A percentile compares a stretch with the other conserved stretches of the same genome.
Conservation (phyloP, 92 coral and sea anemone genomes). For the Palythoa grandis region DNA sequence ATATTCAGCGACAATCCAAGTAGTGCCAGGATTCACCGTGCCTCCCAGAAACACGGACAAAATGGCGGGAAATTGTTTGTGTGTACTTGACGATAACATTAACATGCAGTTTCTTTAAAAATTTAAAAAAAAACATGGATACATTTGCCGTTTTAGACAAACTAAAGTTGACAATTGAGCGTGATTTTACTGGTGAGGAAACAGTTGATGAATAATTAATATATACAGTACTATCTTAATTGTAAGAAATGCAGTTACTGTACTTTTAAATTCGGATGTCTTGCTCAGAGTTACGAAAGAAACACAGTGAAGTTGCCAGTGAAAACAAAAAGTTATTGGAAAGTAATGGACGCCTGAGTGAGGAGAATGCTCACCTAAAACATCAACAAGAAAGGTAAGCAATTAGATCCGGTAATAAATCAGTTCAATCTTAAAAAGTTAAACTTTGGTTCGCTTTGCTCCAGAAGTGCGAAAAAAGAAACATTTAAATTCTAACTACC, state of each 20-base stretch:
- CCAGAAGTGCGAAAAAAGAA: too few relatives aligned
- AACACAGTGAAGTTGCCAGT: constrained; percentile 4
- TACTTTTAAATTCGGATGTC: not conserved
- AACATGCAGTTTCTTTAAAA: not conserved
- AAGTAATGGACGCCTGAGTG: not conserved
- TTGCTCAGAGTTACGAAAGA: not conserved
- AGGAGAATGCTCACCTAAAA: constrained; percentile 5
- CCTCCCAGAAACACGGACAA: not conserved
- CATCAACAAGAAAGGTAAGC: constrained; percentile 15
- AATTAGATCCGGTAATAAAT: not conserved
- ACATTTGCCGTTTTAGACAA: constrained; percentile 21
- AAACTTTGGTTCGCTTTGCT: too few relatives aligned
- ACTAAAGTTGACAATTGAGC: constrained; percentile 33
- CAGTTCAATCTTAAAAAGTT: too few relatives aligned
- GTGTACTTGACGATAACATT: not conserved
- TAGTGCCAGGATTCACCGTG: constrained; percentile 21
- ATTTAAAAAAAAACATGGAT: not conserved
- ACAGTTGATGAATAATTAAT: too few relatives aligned
- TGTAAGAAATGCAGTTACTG: not conserved
- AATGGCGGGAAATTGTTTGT: constrained; percentile 32
- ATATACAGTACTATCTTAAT: too few relatives aligned
- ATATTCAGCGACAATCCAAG: not conserved
- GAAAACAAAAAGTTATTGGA: not conserved
- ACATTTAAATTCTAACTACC: too few relatives aligned
- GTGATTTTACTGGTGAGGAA: constrained; percentile 21